Evolutionary conservation across 1,140 invertebrate genomes (phyloP).

Genomic region (Frieseomelitta varia): DNA sequence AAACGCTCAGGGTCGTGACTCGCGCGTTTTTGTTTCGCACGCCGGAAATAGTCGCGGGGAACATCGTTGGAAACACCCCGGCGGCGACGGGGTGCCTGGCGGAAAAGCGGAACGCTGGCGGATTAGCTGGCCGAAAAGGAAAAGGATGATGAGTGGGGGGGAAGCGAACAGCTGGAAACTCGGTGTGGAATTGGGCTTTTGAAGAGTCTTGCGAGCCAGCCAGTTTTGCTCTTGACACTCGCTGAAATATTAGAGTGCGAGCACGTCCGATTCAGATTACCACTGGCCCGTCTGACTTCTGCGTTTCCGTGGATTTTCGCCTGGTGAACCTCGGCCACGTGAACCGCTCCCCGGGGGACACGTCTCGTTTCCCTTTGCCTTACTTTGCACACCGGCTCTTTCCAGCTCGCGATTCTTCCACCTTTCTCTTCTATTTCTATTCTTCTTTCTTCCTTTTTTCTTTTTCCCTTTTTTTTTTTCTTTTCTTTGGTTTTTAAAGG

Average conservation of each 20-base stretch:
- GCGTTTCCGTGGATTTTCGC: conserved; percentile 33
- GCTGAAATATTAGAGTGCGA: conserved; percentile 75
- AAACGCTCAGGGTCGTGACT: conserved; percentile 21
- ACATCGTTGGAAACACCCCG: background rate
- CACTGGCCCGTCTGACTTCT: background rate
- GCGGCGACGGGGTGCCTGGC: conserved; percentile 5
- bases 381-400: background rate
- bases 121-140: conserved; percentile 40
- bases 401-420: too few species aligned
- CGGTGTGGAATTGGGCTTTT: conserved; percentile 52
- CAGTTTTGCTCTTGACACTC: conserved; percentile 71
- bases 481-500: background rate
- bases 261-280: conserved; percentile 70
- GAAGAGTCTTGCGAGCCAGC: conserved; percentile 57
- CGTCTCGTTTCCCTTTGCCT: too few species aligned
- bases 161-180: conserved; percentile 2
- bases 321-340: background rate
- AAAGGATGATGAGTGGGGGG: background rate
- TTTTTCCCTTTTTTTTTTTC: background rate
- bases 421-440: background rate
- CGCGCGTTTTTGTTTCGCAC: background rate
- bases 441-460: background rate
- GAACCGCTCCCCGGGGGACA: background rate
- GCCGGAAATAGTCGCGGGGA: background rate
- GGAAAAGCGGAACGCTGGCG: conserved; percentile 7